phyloP scores from a whole-genome alignment of 2,888 invertebrate genomes.

The Altica lythri region DNA sequence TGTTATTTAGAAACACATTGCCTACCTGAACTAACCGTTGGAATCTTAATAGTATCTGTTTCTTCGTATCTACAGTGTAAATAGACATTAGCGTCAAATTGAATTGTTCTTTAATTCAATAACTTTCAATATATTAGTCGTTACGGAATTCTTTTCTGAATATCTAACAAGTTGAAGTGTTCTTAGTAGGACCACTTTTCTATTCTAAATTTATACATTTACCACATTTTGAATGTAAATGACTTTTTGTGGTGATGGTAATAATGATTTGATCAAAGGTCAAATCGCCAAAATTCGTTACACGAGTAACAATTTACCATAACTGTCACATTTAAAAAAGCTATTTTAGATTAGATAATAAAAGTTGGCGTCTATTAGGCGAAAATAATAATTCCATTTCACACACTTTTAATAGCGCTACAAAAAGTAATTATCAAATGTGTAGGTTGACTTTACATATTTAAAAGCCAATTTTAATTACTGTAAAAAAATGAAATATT shows the following conservation, averaged over 20 bases:
- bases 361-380: no score
- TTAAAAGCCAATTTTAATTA: no score
- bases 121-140: constrained; percentile 10
- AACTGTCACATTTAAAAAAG: no score
- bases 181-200: constrained; percentile 7
- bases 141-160: no score
- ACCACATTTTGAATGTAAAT: background rate
- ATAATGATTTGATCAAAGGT: constrained; percentile 3
- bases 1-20: constrained; percentile 5
- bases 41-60: constrained; percentile 17
- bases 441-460: no score
- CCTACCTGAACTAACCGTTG: constrained; percentile 4
- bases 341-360: no score
- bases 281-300: background rate
- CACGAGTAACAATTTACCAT: constrained; percentile 3
- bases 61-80: constrained; percentile 12
- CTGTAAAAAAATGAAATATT: no score
- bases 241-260: constrained; percentile 2
- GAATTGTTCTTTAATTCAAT: constrained; percentile 16
- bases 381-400: no score
- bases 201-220: background rate
- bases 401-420: no score
- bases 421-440: no score
- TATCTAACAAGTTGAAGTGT: no score
- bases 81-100: constrained; percentile 15